phyloP scores from a whole-genome alignment of 2,113 vertebrate species.

The Parus major region DNA sequence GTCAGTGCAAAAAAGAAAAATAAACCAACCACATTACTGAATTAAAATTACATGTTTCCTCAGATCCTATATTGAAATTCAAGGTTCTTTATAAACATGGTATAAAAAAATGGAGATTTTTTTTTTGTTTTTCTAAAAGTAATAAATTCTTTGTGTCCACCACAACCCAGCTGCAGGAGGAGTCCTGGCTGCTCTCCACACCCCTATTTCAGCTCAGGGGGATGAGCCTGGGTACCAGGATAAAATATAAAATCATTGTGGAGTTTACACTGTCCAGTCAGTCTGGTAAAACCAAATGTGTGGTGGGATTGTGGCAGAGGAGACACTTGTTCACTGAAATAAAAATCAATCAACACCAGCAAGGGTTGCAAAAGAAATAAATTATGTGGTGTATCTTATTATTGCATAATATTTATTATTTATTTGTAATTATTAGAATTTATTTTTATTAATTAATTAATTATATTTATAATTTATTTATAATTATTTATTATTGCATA shows the following conservation, averaged over 20 bases:
- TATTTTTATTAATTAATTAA: too few species aligned
- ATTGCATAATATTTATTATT: too few species aligned
- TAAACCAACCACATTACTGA: background rate
- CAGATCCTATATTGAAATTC: background rate
- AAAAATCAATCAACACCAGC: background rate
- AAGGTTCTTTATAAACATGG: background rate
- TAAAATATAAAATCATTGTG: background rate
- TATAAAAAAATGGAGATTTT: background rate
- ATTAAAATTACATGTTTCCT: background rate
- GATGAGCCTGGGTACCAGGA: too few species aligned
- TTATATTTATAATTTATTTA: too few species aligned
- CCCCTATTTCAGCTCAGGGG: background rate
- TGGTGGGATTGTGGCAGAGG: background rate
- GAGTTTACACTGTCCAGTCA: background rate
- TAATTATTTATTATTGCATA: background rate
- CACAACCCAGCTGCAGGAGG: background rate
- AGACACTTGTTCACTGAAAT: background rate
- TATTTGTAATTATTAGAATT: too few species aligned
- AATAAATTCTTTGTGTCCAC: background rate
- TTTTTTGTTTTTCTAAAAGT: background rate
- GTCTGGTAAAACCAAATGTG: too few species aligned
- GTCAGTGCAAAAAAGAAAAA: background rate
- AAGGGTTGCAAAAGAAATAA: background rate
- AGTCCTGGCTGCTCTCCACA: background rate
- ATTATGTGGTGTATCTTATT: accelerated